Percentiles rank a stretch among this genome's conserved stretches.
phyloP scores from a whole-genome alignment of 1,140 invertebrate genomes.

The Anoplophora glabripennis region DNA sequence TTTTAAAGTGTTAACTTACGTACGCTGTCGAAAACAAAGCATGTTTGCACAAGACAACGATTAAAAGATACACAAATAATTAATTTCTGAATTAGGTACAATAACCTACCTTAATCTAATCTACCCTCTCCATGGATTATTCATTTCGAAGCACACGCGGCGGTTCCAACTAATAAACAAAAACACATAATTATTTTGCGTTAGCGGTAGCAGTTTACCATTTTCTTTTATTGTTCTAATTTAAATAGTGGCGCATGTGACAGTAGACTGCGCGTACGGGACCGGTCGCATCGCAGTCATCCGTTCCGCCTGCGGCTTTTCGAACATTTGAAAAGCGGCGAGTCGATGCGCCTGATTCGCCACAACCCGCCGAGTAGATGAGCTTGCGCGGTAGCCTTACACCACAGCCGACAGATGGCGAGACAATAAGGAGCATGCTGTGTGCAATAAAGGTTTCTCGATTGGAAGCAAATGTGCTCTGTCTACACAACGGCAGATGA shows the following conservation, averaged over 20 bases:
- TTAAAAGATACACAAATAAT: too few species aligned
- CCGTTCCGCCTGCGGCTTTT: conserved; percentile 6
- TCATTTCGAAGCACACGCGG: too few species aligned
- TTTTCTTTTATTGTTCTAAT: conserved; percentile 26
- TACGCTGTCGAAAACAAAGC: too few species aligned
- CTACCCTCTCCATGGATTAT: too few species aligned
- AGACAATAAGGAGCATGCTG: neutral
- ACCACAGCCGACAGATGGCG: conserved; percentile 2
- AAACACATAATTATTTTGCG: neutral
- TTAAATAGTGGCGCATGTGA: conserved; percentile 37
- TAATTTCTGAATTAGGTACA: too few species aligned
- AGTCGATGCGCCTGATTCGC: conserved; percentile 14
- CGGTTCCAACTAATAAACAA: too few species aligned
- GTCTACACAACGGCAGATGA: neutral
- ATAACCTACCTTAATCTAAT: too few species aligned
- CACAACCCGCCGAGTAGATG: conserved; percentile 14
- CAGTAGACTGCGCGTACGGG: conserved; percentile 22
- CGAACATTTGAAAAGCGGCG: conserved; percentile 18
- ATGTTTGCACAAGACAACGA: too few species aligned
- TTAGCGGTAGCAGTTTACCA: conserved; percentile 18
- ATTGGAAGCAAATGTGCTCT: neutral
- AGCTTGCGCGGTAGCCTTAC: conserved; percentile 19
- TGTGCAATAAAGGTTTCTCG: neutral
- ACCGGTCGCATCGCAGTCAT: conserved; percentile 7
- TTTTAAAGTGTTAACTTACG: too few species aligned